Conservation (phyloP, 2,113 vertebrate species). For the Psittacus erithacus region DNA sequence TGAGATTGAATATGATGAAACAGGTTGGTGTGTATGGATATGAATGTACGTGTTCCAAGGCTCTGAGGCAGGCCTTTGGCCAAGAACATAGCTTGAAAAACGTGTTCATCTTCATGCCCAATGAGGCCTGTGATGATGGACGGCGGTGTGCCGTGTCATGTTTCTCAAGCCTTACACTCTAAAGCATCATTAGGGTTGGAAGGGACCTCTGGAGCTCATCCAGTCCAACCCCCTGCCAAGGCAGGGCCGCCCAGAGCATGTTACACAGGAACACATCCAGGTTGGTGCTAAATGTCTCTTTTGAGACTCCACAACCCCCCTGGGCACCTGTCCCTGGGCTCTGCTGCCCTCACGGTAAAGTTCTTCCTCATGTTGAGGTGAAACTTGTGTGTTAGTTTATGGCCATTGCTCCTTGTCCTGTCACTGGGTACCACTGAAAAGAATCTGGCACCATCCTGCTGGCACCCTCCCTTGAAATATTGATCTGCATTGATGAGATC, state of each 20-base stretch:
- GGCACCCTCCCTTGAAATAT: neutral
- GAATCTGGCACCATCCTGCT: neutral
- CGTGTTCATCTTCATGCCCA: rapidly evolving
- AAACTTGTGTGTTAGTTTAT: neutral
- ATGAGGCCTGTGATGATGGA: neutral
- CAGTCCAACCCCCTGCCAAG: neutral
- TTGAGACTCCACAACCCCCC: neutral
- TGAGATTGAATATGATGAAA: neutral
- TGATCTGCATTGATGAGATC: neutral
- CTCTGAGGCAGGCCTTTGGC: neutral
- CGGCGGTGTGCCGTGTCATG: rapidly evolving
- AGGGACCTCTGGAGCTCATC: neutral
- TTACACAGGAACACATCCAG: neutral
- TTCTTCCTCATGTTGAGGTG: neutral
- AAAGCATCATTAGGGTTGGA: neutral
- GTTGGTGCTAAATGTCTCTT: neutral
- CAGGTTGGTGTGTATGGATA: neutral
- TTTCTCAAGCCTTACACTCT: rapidly evolving
- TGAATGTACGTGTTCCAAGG: neutral
- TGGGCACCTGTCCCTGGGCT: neutral
- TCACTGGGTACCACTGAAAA: neutral
- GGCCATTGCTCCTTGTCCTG: neutral
- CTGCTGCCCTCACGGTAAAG: neutral
- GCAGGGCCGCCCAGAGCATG: neutral
- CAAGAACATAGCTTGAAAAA: neutral